Base-by-base conservation (phyloP, 2,113 vertebrate species). In the Chelonoidis abingdonii region DNA sequence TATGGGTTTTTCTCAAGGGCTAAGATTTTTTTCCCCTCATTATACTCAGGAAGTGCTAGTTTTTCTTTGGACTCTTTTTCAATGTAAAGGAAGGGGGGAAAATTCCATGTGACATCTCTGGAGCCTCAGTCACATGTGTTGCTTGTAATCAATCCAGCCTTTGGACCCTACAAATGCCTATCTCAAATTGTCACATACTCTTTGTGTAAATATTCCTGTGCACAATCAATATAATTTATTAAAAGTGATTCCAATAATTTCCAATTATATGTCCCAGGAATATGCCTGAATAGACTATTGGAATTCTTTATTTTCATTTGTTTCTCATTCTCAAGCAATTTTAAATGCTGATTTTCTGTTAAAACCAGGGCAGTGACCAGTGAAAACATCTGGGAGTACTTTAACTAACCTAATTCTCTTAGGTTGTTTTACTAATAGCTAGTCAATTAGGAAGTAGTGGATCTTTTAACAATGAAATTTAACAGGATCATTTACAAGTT, bases 391-490 rank as follows among this genome's bases (percentile, higher is more conserved):
- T 97, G 84, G 38, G 76, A 96, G 41, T 92, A 29, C 41, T 97
- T 93, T 86, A 90, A 94, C 59, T 84, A 94, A 96, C 87, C n/a
- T 93, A 94, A 94, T 95, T 95, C 84, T 95, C 69, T 92, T 78
- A 95, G 44, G n/a, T 89, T 96, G 88, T 96, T 97, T 96, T 96
- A 86, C 31, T 95, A 94, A 97, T 93, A 90, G 27, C 69, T 44
- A 95, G 31, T 91, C 78, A 86, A 85, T 97, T 97, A 97, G 85
- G 49, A 97, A 94, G 79, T 90, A 24, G 57, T 95, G 8, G 24
- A 83, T 86, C 2, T 82, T 79, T 94, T 97, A 50, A 82, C 85
- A 86, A 88, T 94, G 4, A 44, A 96, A 89, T 89, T 72, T 75
- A 93, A 5, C 31, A 80, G 59, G 21, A 90, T 93, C 22, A 88